Conservation (phyloP, 2,797 vertebrate genomes). For the Neopelma chrysocephalum region DNA sequence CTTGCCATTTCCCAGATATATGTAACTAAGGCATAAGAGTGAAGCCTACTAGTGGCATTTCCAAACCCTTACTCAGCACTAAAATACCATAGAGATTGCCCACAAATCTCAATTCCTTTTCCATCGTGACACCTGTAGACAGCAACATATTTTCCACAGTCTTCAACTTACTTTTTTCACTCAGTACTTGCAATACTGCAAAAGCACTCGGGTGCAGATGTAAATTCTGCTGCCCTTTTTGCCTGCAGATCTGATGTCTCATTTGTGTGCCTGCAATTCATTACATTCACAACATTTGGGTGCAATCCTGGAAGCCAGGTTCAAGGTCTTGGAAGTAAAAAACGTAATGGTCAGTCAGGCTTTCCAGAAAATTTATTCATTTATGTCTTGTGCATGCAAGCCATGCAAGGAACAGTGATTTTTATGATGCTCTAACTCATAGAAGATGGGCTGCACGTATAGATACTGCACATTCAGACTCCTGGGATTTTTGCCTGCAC, state of each 20-base stretch:
- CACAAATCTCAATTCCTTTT: slow-evolving; percentile 26
- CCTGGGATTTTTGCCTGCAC: background rate
- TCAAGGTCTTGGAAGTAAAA: background rate
- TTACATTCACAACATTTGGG: background rate
- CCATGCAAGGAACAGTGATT: slow-evolving; percentile 1
- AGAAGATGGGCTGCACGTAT: background rate
- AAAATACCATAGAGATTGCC: background rate
- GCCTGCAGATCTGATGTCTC: background rate
- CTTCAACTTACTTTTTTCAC: background rate
- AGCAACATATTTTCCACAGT: background rate
- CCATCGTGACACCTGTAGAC: background rate
- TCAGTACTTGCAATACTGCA: background rate
- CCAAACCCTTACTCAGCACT: background rate
- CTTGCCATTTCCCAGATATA: background rate
- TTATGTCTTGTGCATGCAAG: slow-evolving; percentile 7
- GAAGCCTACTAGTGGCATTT: background rate
- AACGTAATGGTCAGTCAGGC: background rate
- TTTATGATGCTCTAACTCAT: slow-evolving; percentile 7
- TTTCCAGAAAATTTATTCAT: slow-evolving; percentile 9
- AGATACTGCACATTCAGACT: slow-evolving; percentile 6
- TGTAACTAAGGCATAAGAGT: background rate
- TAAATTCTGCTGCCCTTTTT: background rate
- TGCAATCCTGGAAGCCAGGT: background rate
- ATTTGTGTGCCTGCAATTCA: background rate
- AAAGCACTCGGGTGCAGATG: background rate